Base-by-base conservation (phyloP, 2,113 vertebrate species). In the Dicerorhinus sumatrensis region DNA sequence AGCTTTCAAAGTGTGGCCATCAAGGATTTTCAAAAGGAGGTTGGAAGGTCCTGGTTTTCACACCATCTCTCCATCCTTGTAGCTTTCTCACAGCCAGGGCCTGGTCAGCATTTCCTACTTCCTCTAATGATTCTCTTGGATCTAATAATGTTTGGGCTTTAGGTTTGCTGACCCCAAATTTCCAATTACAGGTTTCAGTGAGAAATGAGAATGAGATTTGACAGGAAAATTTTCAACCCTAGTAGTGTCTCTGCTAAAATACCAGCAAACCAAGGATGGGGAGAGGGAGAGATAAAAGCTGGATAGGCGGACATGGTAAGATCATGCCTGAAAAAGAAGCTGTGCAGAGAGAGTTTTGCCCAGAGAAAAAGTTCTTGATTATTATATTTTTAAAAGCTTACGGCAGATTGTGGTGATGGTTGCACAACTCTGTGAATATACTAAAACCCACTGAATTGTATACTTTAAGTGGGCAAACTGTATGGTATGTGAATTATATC, bases 1-100 rank as follows among this genome's bases (percentile, higher is more conserved):
- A 62, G 94, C 33, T 90, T 81, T 82, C 84, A 84, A 75, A 79
- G 36, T 56, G 23, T 60, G 93, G 94, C 89, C 76, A 85, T 62
- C 23, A 3, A 69, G 36, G 42, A 29, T 63, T 87, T 91, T 60
- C 31, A 70, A 67, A 65, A 79, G 29, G 33, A 63, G 25, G 70
- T 14, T 14, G 65, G 72, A 85, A 81, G 72, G 42, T 91, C 42
- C 72, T 83, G 58, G 42, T 73, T 88, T 92, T 84, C 76, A 73
- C 29, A 54, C 39, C 81, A 87, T 91, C 87, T 89, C 69, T 87
- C 97, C 92, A 97, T 81, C 91, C 73, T 89, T 72, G 80, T 5
- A 48, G 21, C 62, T 87, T 76, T 83, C 31, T 67, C 20, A 75
- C 12, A 69, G 36, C 21, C 48, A 62, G 1, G 31, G 67, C 56